These are phyloP conservation scores for Liolophura sinensis DNA, from an alignment of 1,140 invertebrate species.

Conservation along the genomic window DNA sequence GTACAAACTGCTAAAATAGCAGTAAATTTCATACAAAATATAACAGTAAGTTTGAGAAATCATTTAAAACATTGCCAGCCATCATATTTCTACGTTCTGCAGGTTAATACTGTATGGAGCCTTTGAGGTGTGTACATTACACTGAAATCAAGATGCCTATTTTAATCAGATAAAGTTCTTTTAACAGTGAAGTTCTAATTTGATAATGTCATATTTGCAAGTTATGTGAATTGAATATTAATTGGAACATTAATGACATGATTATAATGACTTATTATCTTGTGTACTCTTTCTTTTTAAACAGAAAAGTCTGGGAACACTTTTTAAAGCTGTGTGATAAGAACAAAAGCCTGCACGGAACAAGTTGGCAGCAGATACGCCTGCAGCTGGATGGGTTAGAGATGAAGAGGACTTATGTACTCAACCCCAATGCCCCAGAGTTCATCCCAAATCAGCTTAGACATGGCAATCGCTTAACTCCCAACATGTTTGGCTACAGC, in stretches of 20 bases:
- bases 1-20: conserved; percentile 4
- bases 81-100: no score
- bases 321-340: conserved; percentile 76
- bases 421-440: conserved; percentile 83
- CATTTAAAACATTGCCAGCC: no score
- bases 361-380: conserved; percentile 71
- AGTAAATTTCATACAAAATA: neutral
- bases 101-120: no score
- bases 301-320: conserved; percentile 79
- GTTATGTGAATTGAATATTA: no score
- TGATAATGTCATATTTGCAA: no score
- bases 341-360: conserved; percentile 76
- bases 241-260: no score
- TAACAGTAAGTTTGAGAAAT: neutral
- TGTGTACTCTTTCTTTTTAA: conserved; percentile 22
- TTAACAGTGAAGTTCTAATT: no score
- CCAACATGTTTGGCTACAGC: conserved; percentile 3
- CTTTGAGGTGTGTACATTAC: no score
- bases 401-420: conserved; percentile 72
- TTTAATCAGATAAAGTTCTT: no score
- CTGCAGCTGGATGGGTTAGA: conserved; percentile 74
- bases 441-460: conserved; percentile 68
- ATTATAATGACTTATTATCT: no score
- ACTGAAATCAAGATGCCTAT: no score
- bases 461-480: conserved; percentile 17